Evolutionary conservation across 2,888 invertebrate species (phyloP).

Genomic region (Agrochola lychnidis): DNA sequence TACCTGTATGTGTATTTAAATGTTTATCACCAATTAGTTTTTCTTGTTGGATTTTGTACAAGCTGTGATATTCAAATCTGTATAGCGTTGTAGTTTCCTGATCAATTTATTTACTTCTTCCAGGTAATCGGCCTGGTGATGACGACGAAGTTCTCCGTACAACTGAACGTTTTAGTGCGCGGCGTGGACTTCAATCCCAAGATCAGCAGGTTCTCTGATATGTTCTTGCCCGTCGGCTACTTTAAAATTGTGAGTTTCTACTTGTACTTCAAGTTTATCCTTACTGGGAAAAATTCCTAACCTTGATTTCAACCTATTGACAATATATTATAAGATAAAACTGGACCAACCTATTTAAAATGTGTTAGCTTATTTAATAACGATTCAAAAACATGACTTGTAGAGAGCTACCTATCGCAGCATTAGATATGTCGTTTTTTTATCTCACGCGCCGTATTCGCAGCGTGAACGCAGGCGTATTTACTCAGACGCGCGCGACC

Average conservation of each 20-base stretch:
- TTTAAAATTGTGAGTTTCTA: constrained; percentile 90
- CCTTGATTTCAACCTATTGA: no score
- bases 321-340: no score
- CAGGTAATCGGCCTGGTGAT: constrained; percentile 92
- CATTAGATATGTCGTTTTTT: no score
- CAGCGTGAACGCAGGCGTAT: no score
- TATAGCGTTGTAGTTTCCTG: neutral
- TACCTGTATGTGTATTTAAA: neutral
- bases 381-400: no score
- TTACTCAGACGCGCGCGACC: no score
- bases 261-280: neutral
- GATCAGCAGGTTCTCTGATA: constrained; percentile 90
- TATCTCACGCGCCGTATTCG: no score
- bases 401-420: no score
- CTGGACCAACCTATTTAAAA: no score
- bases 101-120: neutral
- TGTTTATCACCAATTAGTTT: neutral
- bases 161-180: constrained; percentile 92
- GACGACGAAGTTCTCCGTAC: constrained; percentile 91
- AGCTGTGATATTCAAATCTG: neutral
- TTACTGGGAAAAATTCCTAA: no score
- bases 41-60: neutral
- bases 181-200: constrained; percentile 90
- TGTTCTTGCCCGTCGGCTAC: constrained; percentile 93
- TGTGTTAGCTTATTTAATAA: no score